Percentiles rank a stretch among this genome's conserved stretches.
Conservation (phyloP, 2,113 vertebrate genomes). For the Tangachromis dhanisi region DNA sequence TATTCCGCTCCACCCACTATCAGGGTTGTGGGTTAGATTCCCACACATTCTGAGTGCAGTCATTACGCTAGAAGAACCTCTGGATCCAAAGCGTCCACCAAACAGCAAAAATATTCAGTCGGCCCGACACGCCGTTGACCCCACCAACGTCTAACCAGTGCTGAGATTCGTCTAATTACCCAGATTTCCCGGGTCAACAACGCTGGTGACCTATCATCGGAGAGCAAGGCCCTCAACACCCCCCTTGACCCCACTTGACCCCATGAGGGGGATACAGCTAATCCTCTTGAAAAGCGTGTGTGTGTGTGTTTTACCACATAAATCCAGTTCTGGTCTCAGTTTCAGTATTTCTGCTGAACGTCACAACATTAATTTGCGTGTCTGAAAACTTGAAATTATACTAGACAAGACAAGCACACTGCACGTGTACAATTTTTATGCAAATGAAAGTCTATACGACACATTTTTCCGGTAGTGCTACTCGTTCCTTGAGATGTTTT, state of each 20-base stretch:
- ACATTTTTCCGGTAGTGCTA: rapidly evolving
- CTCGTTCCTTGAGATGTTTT: not conserved
- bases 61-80: not conserved
- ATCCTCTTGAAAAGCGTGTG: not conserved
- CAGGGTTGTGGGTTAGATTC: not conserved
- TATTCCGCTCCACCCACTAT: rapidly evolving
- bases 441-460: not conserved
- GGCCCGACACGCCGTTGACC: not conserved
- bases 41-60: rapidly evolving
- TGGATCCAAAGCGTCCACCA: not conserved
- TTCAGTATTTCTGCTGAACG: not conserved
- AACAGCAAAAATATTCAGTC: not conserved
- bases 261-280: not conserved
- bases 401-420: rapidly evolving
- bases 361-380: not conserved
- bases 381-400: not conserved
- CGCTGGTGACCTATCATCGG: not conserved
- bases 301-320: not conserved
- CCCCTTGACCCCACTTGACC: not conserved
- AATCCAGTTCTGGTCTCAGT: not conserved
- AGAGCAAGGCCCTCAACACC: not conserved
- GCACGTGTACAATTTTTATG: rapidly evolving
- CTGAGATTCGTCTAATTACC: conserved; percentile 3
- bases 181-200: conserved; percentile 6
- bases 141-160: not conserved